phyloP scores from a whole-genome alignment of 2,113 vertebrate species.

The Daubentonia madagascariensis region DNA sequence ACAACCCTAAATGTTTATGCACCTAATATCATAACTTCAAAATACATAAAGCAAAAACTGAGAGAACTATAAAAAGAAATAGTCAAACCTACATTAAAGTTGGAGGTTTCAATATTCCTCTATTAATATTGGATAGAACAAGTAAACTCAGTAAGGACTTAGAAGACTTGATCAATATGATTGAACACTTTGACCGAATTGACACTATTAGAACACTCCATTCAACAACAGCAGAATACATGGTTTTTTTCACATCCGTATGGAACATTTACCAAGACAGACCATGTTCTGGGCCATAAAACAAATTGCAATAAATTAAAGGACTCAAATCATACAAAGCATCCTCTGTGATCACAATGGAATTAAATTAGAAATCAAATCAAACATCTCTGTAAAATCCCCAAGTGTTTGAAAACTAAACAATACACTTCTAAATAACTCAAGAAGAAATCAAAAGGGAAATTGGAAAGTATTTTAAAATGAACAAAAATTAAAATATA shows the following conservation, averaged over 20 bases:
- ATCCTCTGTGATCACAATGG: not conserved
- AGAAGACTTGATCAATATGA: not conserved
- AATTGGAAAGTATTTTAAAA: not conserved
- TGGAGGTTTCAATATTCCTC: not conserved
- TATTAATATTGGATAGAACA: not conserved
- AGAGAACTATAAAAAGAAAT: not conserved
- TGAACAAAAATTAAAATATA: not conserved
- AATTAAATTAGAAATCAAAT: conserved; percentile 22
- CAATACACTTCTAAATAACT: not conserved
- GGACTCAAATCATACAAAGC: not conserved
- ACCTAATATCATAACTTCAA: not conserved
- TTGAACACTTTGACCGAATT: not conserved
- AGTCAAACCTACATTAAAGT: not conserved
- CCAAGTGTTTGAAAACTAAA: not conserved
- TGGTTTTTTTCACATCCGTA: not conserved
- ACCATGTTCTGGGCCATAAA: not conserved
- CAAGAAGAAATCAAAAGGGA: not conserved
- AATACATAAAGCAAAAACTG: not conserved
- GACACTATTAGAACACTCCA: not conserved
- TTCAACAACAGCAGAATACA: not conserved
- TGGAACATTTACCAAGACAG: not conserved
- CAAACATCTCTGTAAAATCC: not conserved
- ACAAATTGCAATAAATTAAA: not conserved
- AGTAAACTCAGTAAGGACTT: not conserved
- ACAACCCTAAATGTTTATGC: not conserved